Conservation (phyloP, 1,140 invertebrate genomes). For the Saxidomus purpurata region DNA sequence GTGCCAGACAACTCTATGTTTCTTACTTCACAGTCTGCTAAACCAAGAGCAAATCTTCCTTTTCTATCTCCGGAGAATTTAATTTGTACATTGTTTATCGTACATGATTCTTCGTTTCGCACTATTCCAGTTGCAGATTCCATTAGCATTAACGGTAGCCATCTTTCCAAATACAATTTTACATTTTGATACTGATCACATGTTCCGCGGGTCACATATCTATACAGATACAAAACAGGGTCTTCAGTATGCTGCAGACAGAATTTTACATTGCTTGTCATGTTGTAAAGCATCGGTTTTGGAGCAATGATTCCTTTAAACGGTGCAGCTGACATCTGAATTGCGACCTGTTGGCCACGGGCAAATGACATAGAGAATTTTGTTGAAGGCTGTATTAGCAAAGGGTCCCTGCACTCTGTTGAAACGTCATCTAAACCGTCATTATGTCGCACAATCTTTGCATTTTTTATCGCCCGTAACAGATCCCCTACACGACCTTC, state of each 20-base stretch:
- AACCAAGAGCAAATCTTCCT: constrained; percentile 54
- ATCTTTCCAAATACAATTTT: constrained; percentile 62
- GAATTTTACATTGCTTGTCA: constrained; percentile 71
- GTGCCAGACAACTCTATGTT: constrained; percentile 66
- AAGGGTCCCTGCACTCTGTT: constrained; percentile 11
- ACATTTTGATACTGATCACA: constrained; percentile 43
- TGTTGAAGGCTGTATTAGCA: constrained; percentile 19
- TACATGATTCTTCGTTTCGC: constrained; percentile 44
- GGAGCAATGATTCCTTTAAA: constrained; percentile 67
- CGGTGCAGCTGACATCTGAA: constrained; percentile 67
- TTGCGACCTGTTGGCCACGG: constrained; percentile 66
- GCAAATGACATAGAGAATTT: constrained; percentile 65
- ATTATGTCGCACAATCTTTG: constrained; percentile 3
- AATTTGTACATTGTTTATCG: constrained; percentile 58
- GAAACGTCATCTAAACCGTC: constrained; percentile 59
- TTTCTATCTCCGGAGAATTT: constrained; percentile 31
- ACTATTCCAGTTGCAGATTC: constrained; percentile 70
- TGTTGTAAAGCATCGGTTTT: constrained; percentile 62
- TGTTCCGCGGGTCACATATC: constrained; percentile 41
- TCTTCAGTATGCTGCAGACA: constrained; percentile 71
- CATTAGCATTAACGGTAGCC: constrained; percentile 73
- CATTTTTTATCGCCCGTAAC: background rate
- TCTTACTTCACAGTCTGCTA: constrained; percentile 52
- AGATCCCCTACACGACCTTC: constrained; percentile 40
- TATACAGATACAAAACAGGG: constrained; percentile 66